Base-by-base conservation (phyloP, 1,140 invertebrate genomes). In the Saccostrea echinata region DNA sequence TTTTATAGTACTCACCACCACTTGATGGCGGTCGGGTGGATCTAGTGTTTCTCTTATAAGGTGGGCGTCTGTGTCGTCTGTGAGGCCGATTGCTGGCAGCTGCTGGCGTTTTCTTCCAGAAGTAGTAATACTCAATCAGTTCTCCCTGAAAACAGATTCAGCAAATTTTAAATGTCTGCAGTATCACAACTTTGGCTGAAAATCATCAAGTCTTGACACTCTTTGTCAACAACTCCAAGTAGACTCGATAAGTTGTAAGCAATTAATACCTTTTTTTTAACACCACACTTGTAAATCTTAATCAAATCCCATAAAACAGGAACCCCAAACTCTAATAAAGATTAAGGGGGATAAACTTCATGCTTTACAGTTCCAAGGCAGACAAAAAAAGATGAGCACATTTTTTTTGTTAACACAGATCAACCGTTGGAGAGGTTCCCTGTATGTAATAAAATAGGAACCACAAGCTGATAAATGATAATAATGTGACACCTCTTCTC, bases 21-120 rank as follows among this genome's bases (percentile, higher is more conserved):
- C 92, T 94, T 4, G 93, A 92, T 76, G 94, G 88, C 81, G 94
- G 93, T 43, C 93, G 88, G 61, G 91, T 89, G 30, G 93, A 94
- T 90, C 92, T 88, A 6, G 93, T 92, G 24, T 91, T 93, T 85
- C 98, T 96, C 90, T 98, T 96, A 86, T 99, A 95, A n/a, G 98
- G 98, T 91, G 97, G 97, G 94, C 98, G 97, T 85, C 98, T 96
- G 84, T 98, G 96, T 55, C 98, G 96, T 85, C 98, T 96, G 94
- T 99, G 98, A 30, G 98, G 98, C 86, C 98, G 96, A 95, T 98
- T 94, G 0, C 94, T 94, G 3, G 98, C 98, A 76, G 98, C 98
- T 92, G 98, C 98, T n/a, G 98, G 98, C n/a, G 98, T 99, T 96
- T 99, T 99, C 96, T 99, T 99, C 99, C 99, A 99, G 94, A 99